Evolutionary conservation across 2,113 vertebrate species (phyloP).

Genomic region (Eidolon helvum): DNA sequence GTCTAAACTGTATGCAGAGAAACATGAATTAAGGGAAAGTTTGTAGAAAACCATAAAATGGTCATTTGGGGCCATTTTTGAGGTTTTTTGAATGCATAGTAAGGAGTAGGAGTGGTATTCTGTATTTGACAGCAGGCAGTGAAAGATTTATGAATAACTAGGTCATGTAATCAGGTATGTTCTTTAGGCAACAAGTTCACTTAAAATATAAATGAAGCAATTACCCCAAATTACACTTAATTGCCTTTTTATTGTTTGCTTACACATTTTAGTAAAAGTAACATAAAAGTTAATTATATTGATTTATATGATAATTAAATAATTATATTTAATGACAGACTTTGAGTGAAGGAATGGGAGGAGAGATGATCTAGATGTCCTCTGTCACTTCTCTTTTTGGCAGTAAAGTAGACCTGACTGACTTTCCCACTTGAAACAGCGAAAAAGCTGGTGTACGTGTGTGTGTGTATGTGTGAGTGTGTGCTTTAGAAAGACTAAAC

Average conservation of each 20-base stretch:
- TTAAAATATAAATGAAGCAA: not conserved
- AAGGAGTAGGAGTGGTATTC: not conserved
- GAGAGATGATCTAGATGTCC: not conserved
- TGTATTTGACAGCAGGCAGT: not conserved
- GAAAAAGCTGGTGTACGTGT: not conserved
- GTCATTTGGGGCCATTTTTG: not conserved
- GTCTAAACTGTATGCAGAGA: not conserved
- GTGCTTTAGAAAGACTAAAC: not conserved
- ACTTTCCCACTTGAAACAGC: not conserved
- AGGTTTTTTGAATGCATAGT: not conserved
- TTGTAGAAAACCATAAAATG: not conserved
- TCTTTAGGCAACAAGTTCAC: not conserved
- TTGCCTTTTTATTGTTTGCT: not conserved
- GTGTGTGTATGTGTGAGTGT: no score
- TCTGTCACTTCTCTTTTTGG: not conserved
- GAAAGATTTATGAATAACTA: not conserved
- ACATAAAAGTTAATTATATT: not conserved
- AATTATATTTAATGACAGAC: not conserved
- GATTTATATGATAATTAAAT: not conserved
- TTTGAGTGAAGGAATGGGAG: not conserved
- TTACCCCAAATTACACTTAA: not conserved
- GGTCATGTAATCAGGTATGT: not conserved
- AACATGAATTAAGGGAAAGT: not conserved
- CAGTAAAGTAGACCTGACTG: not conserved
- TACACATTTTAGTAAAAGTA: not conserved